phyloP scores from a whole-genome alignment of 2,888 invertebrate species.

The Rotaria socialis region DNA sequence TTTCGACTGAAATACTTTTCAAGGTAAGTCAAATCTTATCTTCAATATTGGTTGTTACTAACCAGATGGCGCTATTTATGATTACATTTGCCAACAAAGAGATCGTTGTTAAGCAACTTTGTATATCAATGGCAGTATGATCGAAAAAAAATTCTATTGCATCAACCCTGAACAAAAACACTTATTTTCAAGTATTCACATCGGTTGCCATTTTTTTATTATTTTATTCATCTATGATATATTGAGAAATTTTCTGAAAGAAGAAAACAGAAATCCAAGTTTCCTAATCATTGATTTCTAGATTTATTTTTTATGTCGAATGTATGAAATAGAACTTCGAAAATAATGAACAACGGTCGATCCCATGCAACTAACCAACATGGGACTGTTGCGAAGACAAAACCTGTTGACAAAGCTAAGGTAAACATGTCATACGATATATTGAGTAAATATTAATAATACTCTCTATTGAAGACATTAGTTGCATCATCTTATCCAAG shows the following conservation, averaged over 20 bases:
- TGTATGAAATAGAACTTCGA: background rate
- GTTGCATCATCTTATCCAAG: background rate
- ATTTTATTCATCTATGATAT: background rate
- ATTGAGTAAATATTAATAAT: background rate
- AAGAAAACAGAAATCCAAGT: background rate
- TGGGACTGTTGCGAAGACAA: background rate
- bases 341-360: background rate
- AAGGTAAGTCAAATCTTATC: background rate
- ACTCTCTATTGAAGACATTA: background rate
- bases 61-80: background rate
- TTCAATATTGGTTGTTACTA: background rate
- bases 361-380: background rate
- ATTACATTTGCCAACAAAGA: background rate
- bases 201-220: background rate
- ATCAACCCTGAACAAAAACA: background rate
- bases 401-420: background rate
- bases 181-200: background rate
- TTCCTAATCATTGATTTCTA: background rate
- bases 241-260: background rate
- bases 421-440: background rate
- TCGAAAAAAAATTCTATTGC: background rate
- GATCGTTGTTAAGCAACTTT: conserved; percentile 16
- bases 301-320: background rate
- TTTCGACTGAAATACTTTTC: no score
- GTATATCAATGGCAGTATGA: background rate